Evolutionary conservation across 2,888 invertebrate species (phyloP).

Genomic region (Corbicula japonica): DNA sequence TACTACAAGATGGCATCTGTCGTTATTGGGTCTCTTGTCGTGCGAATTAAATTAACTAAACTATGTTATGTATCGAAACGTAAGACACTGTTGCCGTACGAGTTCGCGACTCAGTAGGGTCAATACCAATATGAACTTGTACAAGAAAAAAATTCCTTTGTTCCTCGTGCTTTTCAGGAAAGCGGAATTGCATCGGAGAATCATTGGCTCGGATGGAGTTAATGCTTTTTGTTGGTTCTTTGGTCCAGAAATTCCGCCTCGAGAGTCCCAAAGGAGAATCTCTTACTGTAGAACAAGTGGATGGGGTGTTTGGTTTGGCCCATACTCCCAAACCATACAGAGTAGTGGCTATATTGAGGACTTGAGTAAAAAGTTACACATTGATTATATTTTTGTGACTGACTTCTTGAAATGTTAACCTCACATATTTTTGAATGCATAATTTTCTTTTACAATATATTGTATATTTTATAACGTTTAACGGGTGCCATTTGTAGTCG

Average conservation of each 20-base stretch:
- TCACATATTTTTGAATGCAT: no score
- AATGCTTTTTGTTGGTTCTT: conserved; percentile 16
- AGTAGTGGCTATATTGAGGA: conserved; percentile 6
- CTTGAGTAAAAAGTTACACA: no score
- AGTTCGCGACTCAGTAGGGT: no score
- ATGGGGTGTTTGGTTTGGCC: conserved; percentile 30
- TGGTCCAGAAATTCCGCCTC: conserved; percentile 24
- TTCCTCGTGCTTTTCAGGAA: background rate
- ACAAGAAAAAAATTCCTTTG: background rate
- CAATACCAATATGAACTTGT: background rate
- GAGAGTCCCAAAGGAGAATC: conserved; percentile 2
- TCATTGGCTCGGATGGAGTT: conserved; percentile 27
- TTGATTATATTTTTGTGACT: no score
- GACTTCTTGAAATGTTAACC: no score
- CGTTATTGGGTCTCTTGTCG: background rate
- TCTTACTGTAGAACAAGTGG: conserved; percentile 17
- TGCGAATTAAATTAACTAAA: no score
- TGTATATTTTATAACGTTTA: no score
- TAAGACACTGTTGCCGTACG: no score
- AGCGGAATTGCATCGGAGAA: conserved; percentile 26
- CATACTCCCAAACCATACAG: conserved; percentile 28
- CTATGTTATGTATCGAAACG: no score
- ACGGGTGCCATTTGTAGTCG: no score
- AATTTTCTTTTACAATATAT: no score
- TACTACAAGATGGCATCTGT: background rate